A percentile compares a stretch with the other conserved stretches of the same genome.
These are phyloP conservation scores for Pogonomyrmex barbatus DNA, from an alignment of 1,140 invertebrate genomes.

Conservation along the genomic window DNA sequence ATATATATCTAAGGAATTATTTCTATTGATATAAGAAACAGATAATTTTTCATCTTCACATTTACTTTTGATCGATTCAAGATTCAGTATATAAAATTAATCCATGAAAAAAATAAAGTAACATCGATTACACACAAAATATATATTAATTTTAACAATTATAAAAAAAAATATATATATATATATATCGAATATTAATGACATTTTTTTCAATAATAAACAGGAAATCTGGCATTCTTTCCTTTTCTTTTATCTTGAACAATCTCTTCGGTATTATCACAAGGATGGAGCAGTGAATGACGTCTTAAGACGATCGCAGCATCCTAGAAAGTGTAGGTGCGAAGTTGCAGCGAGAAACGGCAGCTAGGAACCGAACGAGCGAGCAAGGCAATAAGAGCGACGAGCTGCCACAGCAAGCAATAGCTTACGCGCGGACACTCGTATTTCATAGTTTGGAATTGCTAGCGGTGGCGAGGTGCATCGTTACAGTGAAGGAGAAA, in stretches of 20 bases:
- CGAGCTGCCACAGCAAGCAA: slow-evolving; percentile 52
- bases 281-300: slow-evolving; percentile 9
- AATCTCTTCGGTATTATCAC: slow-evolving; percentile 34
- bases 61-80: neutral
- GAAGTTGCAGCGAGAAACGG: slow-evolving; percentile 39
- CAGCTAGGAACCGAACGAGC: slow-evolving; percentile 19
- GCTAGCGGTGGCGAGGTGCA: slow-evolving; percentile 33
- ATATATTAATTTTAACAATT: neutral
- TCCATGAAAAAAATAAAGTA: slow-evolving; percentile 17
- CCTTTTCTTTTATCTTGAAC: slow-evolving; percentile 7
- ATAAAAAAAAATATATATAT: slow-evolving; percentile 1
- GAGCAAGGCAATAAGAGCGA: slow-evolving; percentile 53
- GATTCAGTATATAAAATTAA: neutral
- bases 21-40: neutral
- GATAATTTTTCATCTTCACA: neutral
- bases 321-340: slow-evolving; percentile 10
- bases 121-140: no score
- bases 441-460: slow-evolving; percentile 70
- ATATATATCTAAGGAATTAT: neutral
- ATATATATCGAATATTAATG: neutral
- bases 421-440: slow-evolving; percentile 63
- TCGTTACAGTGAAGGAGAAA: slow-evolving; percentile 47
- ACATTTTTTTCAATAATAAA: slow-evolving; percentile 19
- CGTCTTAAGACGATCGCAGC: neutral
- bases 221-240: slow-evolving; percentile 29